These are phyloP conservation scores for Aeoliscus strigatus DNA, from an alignment of 2,797 vertebrate species.

Conservation along the genomic window DNA sequence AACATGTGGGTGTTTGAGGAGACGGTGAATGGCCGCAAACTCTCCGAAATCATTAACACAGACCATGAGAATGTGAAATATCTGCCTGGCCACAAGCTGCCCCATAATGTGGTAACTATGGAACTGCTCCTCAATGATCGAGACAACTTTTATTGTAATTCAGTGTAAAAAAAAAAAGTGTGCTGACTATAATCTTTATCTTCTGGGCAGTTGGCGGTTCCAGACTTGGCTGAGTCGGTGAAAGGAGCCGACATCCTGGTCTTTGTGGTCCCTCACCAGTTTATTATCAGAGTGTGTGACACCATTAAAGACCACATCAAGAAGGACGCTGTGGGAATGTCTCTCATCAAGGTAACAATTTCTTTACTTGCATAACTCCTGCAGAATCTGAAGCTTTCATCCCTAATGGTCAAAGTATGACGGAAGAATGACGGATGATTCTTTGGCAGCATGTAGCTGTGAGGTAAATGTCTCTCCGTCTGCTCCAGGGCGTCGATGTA, in stretches of 20 bases:
- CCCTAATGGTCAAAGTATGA: too few species aligned
- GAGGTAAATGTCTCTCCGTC: not conserved
- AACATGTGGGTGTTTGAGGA: slow-evolving; percentile 98
- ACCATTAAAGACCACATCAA: slow-evolving; percentile 90
- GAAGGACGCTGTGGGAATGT: slow-evolving; percentile 83
- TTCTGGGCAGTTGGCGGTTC: slow-evolving; percentile 81
- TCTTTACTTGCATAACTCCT: too few species aligned
- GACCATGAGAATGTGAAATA: slow-evolving; percentile 96
- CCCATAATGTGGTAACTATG: slow-evolving; percentile 84
- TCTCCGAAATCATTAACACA: slow-evolving; percentile 93
- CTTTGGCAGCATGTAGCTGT: not conserved
- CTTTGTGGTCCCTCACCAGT: slow-evolving; percentile 97
- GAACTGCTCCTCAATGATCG: not conserved
- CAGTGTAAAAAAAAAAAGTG: too few species aligned
- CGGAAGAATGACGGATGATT: too few species aligned
- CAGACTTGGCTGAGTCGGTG: slow-evolving; percentile 85
- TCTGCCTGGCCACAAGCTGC: slow-evolving; percentile 92
- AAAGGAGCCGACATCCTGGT: slow-evolving; percentile 86
- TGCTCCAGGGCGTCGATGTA: slow-evolving; percentile 85
- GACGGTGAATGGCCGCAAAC: slow-evolving; percentile 79
- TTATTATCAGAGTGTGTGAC: slow-evolving; percentile 84
- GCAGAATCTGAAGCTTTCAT: too few species aligned
- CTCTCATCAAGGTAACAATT: slow-evolving; percentile 89
- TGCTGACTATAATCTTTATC: too few species aligned
- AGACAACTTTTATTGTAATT: not conserved